Conservation (phyloP, 2,888 invertebrate species). For the Conops quadrifasciatus region DNA sequence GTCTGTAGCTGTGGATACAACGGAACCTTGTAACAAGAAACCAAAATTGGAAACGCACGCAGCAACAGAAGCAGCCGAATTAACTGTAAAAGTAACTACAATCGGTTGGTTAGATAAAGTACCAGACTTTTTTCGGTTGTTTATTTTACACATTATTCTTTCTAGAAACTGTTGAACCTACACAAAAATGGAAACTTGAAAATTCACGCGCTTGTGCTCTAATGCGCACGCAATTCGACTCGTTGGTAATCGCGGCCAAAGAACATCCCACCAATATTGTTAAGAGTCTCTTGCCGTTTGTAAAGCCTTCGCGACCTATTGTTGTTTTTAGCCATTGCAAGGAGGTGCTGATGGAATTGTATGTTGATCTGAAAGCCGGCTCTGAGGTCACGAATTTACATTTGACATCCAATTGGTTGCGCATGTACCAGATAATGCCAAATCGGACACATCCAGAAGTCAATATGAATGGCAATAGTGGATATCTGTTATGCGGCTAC, state of each 20-base stretch:
- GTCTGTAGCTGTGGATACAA: constrained; percentile 35
- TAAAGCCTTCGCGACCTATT: constrained; percentile 84
- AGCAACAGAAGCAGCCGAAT: neutral
- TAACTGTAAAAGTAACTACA: neutral
- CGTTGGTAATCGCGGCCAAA: constrained; percentile 80
- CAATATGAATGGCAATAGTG: constrained; percentile 87
- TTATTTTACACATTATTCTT: neutral
- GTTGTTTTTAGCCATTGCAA: constrained; percentile 83
- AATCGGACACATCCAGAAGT: constrained; percentile 96
- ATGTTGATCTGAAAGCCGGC: constrained; percentile 77
- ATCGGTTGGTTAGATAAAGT: neutral
- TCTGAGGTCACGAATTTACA: constrained; percentile 78
- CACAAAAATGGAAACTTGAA: constrained; percentile 74
- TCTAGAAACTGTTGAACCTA: constrained; percentile 41
- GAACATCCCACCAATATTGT: constrained; percentile 87
- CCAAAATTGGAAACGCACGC: constrained; percentile 33
- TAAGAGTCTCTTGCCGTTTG: constrained; percentile 76
- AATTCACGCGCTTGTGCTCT: constrained; percentile 73
- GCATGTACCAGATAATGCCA: constrained; percentile 89
- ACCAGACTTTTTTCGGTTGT: neutral
- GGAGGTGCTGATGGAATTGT: constrained; percentile 87
- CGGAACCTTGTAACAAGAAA: constrained; percentile 51
- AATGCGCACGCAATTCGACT: constrained; percentile 74
- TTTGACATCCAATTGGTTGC: constrained; percentile 85
- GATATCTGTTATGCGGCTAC: constrained; percentile 82